Percentiles rank a stretch among this genome's conserved stretches.
phyloP scores from a whole-genome alignment of 2,888 invertebrate species.

The Ichneumon xanthorius region DNA sequence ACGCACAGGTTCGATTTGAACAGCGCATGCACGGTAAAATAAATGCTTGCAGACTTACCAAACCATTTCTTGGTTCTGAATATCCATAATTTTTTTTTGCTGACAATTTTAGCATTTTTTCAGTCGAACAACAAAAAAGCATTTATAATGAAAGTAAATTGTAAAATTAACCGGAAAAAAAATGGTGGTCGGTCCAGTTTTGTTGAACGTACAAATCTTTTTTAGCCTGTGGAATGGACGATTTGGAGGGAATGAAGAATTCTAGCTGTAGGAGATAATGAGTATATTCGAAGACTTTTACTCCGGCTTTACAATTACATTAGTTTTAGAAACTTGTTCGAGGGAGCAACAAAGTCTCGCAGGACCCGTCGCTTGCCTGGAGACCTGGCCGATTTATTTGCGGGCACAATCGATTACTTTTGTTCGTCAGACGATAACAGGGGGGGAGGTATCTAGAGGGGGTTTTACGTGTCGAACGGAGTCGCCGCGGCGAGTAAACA shows the following conservation, averaged over 20 bases:
- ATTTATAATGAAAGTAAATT: neutral
- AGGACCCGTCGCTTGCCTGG: neutral
- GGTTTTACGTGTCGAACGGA: slow-evolving; percentile 30
- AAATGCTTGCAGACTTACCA: neutral
- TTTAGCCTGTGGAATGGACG: neutral
- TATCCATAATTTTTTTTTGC: neutral
- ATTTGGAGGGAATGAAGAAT: neutral
- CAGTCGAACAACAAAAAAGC: neutral
- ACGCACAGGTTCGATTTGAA: neutral
- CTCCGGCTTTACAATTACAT: neutral
- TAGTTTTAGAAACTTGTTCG: neutral
- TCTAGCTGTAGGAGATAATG: neutral
- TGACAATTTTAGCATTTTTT: neutral
- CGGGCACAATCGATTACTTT: slow-evolving; percentile 61
- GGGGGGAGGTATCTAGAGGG: slow-evolving; percentile 2
- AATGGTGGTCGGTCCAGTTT: neutral
- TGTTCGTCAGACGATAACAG: slow-evolving; percentile 54
- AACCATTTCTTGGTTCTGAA: neutral
- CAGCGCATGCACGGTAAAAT: neutral
- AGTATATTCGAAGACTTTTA: neutral
- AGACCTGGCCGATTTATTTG: slow-evolving; percentile 57
- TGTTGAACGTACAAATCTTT: neutral
- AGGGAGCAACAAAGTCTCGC: slow-evolving; percentile 3
- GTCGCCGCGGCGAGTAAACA: neutral
- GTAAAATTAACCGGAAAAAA: neutral